Percentiles rank a stretch among this genome's conserved stretches.
Evolutionary conservation across 1,140 invertebrate genomes (phyloP).

Genomic region (Brachionus calyciflorus): DNA sequence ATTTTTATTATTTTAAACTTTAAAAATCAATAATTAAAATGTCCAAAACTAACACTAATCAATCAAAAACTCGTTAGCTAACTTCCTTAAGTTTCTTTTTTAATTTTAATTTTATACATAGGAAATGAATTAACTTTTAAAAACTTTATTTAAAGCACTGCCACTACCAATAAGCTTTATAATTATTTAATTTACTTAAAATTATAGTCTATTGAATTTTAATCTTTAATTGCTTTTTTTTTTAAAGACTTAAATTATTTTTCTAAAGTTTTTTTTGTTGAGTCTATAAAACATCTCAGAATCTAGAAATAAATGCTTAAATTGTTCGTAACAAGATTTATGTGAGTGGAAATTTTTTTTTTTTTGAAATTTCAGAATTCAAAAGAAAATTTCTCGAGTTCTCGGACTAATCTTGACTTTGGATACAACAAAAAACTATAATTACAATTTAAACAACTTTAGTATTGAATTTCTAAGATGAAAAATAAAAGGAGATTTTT

Average conservation of each 20-base stretch:
- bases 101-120: too few species aligned
- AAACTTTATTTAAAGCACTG: background rate
- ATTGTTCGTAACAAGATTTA: conserved; percentile 20
- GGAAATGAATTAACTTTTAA: too few species aligned
- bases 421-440: conserved; percentile 6
- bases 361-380: conserved; percentile 17
- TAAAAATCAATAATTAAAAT: conserved; percentile 33
- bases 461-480: background rate
- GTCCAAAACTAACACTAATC: conserved; percentile 31
- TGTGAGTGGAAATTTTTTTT: background rate
- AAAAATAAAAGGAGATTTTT: too few species aligned
- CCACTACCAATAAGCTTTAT: conserved; percentile 20
- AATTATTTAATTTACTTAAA: conserved; percentile 29
- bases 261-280: too few species aligned
- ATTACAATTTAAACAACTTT: conserved; percentile 28
- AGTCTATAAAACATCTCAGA: background rate
- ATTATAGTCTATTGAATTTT: too few species aligned
- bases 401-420: conserved; percentile 3
- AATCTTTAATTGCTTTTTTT: too few species aligned
- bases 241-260: too few species aligned
- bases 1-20: background rate
- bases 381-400: too few species aligned
- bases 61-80: too few species aligned
- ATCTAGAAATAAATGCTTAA: conserved; percentile 7
- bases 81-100: too few species aligned